Evolutionary conservation across 2,113 vertebrate genomes (phyloP).

Genomic region (Colistium nudipinnis): DNA sequence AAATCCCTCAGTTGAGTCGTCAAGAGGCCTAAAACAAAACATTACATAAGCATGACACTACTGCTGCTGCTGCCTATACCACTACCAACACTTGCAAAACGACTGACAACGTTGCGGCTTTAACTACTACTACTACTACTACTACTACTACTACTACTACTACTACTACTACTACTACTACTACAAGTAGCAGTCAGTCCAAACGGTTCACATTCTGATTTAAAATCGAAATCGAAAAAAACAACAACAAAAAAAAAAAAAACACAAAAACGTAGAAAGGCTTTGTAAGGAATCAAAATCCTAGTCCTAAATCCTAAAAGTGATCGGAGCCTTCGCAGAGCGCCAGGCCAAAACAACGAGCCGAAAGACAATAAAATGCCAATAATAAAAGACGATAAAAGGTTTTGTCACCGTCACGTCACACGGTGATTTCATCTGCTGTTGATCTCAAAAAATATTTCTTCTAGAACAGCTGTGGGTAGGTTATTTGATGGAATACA

Average conservation of each 20-base stretch:
- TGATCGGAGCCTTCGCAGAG: no score
- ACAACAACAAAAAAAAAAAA: background rate
- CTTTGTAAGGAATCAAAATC: background rate
- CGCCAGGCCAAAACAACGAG: background rate
- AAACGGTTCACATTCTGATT: background rate
- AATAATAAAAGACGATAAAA: no score
- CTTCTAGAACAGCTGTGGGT: background rate
- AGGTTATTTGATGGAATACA: background rate
- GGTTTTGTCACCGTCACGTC: no score
- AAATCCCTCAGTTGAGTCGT: constrained; percentile 93
- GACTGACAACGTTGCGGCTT: no score
- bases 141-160: background rate
- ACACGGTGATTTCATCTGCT: no score
- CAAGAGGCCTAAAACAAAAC: constrained; percentile 84
- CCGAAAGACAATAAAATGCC: background rate
- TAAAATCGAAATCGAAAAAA: no score
- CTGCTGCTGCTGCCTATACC: no score
- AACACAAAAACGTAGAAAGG: background rate
- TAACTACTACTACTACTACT: background rate
- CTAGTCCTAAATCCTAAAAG: no score
- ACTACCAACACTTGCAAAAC: background rate
- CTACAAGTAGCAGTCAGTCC: background rate
- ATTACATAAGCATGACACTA: constrained; percentile 12
- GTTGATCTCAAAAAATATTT: background rate
- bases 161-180: background rate